Percentiles rank a stretch among this genome's conserved stretches.
Conservation (phyloP, 2,888 invertebrate species). For the Masnerella sp. region DNA sequence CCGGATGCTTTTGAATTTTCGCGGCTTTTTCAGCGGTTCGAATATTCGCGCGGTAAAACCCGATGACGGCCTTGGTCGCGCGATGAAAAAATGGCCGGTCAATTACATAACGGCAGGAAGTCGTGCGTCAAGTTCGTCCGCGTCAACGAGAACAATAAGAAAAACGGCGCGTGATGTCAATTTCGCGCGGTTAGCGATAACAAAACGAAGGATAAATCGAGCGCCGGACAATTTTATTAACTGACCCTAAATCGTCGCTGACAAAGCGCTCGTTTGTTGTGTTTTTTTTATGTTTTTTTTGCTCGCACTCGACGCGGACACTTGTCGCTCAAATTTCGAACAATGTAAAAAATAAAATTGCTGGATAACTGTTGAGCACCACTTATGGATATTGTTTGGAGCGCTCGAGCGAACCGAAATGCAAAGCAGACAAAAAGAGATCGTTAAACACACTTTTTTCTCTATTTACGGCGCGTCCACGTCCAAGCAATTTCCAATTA, state of each 20-base stretch:
- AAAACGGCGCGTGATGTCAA: conserved; percentile 38
- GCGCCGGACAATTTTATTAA: conserved; percentile 42
- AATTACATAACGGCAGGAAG: conserved; percentile 45
- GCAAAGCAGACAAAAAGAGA: conserved; percentile 3
- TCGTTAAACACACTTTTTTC: conserved; percentile 5
- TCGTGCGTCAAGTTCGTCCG: conserved; percentile 34
- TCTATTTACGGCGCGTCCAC: neutral
- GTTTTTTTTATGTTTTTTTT: conserved; percentile 4
- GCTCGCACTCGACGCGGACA: neutral
- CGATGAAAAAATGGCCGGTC: no score
- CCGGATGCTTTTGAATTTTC: neutral
- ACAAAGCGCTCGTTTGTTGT: conserved; percentile 15
- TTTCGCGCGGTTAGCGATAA: conserved; percentile 23
- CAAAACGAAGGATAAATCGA: conserved; percentile 45
- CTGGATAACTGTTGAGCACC: conserved; percentile 19
- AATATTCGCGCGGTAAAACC: no score
- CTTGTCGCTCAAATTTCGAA: conserved; percentile 21
- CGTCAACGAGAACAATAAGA: conserved; percentile 43
- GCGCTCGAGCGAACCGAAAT: conserved; percentile 5
- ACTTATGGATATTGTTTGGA: conserved; percentile 26
- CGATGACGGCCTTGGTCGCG: no score
- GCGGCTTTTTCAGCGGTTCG: neutral
- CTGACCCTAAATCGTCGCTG: conserved; percentile 35
- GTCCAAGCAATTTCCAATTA: neutral
- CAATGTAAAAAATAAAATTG: conserved; percentile 23